Conservation (phyloP, 2,797 vertebrate genomes). For the Microctenopoma lineatum region DNA sequence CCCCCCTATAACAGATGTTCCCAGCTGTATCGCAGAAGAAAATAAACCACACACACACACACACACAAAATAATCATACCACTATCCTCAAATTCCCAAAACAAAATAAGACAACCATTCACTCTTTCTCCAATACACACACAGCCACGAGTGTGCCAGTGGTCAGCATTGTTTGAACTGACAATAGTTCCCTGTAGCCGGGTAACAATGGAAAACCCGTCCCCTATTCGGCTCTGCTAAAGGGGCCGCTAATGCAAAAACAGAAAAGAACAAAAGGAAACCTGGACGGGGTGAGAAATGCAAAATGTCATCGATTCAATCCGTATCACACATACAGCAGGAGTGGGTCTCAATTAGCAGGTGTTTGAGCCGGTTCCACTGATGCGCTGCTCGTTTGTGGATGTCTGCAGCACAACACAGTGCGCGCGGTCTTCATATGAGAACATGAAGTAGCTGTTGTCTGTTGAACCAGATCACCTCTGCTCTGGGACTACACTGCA, state of each 20-base stretch:
- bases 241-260: conserved; percentile 49
- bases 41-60: conserved; percentile 51
- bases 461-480: conserved; percentile 50
- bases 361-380: conserved; percentile 56
- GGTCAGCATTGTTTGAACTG: conserved; percentile 76
- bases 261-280: conserved; percentile 40
- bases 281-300: conserved; percentile 67
- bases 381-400: conserved; percentile 60
- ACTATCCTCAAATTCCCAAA: conserved; percentile 60
- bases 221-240: conserved; percentile 68
- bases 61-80: conserved; percentile 39
- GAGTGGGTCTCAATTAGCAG: conserved; percentile 53
- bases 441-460: conserved; percentile 44
- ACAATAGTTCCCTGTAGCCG: conserved; percentile 82
- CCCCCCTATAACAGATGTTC: conserved; percentile 76
- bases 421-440: conserved; percentile 20
- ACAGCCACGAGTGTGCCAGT: conserved; percentile 72
- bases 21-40: conserved; percentile 72
- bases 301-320: conserved; percentile 75
- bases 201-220: conserved; percentile 74
- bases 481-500: conserved; percentile 35
- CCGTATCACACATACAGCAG: conserved; percentile 50
- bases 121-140: conserved; percentile 34
- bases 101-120: conserved; percentile 58
- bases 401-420: conserved; percentile 52